phyloP scores from a whole-genome alignment of 2,888 invertebrate species.

The Allolobophora icterica region DNA sequence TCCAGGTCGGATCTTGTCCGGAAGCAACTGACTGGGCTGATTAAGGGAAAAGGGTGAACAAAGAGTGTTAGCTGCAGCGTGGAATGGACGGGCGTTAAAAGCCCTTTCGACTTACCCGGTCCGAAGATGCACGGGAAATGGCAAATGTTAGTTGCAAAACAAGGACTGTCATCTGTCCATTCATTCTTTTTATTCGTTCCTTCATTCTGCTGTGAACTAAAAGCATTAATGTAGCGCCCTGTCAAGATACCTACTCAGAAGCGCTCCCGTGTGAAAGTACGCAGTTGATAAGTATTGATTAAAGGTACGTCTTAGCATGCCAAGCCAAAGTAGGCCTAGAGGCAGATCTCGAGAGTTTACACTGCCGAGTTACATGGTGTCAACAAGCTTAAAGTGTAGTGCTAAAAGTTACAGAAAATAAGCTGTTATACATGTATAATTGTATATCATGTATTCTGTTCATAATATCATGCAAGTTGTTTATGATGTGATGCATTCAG shows the following conservation, averaged over 20 bases:
- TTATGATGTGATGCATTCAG: too few relatives aligned
- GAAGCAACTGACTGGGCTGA: constrained; percentile 4
- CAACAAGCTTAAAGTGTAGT: neutral
- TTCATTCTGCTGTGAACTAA: neutral
- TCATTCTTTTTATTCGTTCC: neutral
- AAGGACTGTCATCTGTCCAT: neutral
- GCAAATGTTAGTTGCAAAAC: neutral
- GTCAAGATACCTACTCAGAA: neutral
- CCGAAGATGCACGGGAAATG: neutral
- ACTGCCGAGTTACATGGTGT: neutral
- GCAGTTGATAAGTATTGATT: neutral
- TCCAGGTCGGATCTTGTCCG: constrained; percentile 10
- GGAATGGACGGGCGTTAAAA: neutral
- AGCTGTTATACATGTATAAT: too few relatives aligned
- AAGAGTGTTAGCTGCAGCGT: neutral
- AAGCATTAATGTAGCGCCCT: neutral
- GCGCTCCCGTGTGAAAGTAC: neutral
- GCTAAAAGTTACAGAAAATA: too few relatives aligned
- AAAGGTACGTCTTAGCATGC: neutral
- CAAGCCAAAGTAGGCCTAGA: neutral
- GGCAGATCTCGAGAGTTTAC: neutral
- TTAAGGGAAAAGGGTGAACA: neutral
- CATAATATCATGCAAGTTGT: neutral
- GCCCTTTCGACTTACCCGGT: neutral
- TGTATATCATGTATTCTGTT: too few relatives aligned